These are phyloP conservation scores for Spongia lamella DNA, from an alignment of 37 sponge, comb jelly and placozoan genomes.

Conservation along the genomic window DNA sequence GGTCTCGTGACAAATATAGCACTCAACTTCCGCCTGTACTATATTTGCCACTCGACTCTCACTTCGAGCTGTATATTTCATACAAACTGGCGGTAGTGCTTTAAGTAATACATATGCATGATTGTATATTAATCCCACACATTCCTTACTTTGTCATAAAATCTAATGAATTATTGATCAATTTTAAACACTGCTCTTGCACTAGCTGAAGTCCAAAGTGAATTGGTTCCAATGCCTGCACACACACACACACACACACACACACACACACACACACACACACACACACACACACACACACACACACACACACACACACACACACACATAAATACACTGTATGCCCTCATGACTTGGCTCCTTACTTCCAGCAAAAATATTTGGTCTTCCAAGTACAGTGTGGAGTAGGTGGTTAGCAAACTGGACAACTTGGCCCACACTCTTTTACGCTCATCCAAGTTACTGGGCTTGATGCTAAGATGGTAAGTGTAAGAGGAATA, in stretches of 20 bases:
- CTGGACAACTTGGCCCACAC: constrained; percentile 29
- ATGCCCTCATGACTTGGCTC: constrained; percentile 35
- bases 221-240: not conserved
- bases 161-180: too few species aligned
- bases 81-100: too few species aligned
- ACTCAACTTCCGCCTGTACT: too few species aligned
- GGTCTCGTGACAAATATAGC: too few species aligned
- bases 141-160: too few species aligned
- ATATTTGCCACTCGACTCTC: too few species aligned
- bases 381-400: constrained; percentile 50
- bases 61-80: too few species aligned
- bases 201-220: too few species aligned
- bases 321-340: constrained; percentile 52
- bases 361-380: constrained; percentile 57
- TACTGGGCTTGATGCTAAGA: constrained; percentile 37
- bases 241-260: not conserved
- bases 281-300: constrained; percentile 3
- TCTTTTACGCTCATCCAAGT: constrained; percentile 10
- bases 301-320: constrained; percentile 38
- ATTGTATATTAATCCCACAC: too few species aligned
- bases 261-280: constrained; percentile 14
- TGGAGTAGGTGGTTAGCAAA: constrained; percentile 52
- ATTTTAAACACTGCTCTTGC: too few species aligned
- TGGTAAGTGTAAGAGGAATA: too few species aligned
- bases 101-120: too few species aligned